These are phyloP conservation scores for Peromyscus californicus DNA, from an alignment of 2,113 vertebrate species.

Conservation along the genomic window DNA sequence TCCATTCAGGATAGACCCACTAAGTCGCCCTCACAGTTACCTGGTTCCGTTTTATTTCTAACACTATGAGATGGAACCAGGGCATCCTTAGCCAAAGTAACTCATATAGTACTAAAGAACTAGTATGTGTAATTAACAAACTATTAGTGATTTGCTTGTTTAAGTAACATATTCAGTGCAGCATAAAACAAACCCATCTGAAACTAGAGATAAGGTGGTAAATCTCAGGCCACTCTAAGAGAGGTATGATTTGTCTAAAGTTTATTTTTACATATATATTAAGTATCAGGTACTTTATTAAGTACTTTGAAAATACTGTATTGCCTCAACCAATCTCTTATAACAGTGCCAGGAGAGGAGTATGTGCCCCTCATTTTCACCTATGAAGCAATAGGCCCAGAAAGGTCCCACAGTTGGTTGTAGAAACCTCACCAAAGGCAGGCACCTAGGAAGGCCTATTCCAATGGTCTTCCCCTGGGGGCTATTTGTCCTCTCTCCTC, in stretches of 20 bases:
- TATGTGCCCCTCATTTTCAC: not conserved
- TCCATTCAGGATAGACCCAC: not conserved
- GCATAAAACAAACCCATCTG: constrained; percentile 6
- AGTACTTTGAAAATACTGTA: not conserved
- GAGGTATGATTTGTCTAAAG: not conserved
- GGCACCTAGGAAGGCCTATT: not conserved
- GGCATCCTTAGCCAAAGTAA: not conserved
- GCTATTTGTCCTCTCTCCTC: not conserved
- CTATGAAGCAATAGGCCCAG: not conserved
- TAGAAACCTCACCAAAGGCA: not conserved
- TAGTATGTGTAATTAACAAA: not conserved
- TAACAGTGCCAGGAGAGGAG: not conserved
- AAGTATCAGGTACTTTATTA: not conserved
- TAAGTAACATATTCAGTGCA: not conserved
- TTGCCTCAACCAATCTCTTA: not conserved
- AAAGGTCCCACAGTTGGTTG: not conserved
- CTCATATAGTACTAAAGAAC: not conserved
- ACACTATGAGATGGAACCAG: not conserved
- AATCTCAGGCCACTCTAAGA: not conserved
- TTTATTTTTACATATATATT: not conserved
- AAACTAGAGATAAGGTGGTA: not conserved
- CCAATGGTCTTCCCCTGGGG: not conserved
- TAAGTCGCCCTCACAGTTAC: not conserved
- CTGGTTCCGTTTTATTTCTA: not conserved
- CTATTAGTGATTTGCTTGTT: not conserved